Base-by-base conservation (phyloP, 2,797 vertebrate species). In the Chaetophractus vellerosus region DNA sequence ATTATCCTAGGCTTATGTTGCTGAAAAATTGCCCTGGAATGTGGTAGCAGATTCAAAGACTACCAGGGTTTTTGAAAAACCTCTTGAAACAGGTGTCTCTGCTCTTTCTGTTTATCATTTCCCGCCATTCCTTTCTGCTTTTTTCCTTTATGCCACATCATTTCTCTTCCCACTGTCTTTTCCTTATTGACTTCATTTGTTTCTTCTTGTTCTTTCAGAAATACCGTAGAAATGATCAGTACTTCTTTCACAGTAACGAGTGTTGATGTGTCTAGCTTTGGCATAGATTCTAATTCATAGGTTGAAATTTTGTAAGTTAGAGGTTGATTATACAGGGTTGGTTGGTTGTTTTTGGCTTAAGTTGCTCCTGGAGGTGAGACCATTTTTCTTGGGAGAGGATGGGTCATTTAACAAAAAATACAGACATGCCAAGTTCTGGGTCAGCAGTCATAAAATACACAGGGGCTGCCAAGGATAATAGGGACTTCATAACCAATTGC, bases 221-320 rank as follows among this genome's bases (percentile, higher is more conserved):
- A 74, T 59, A 57, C 3, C 66, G 61, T 33, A 69, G 28, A 87
- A 91, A 71, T 75, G 2, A 78, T 81, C 63, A 88, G 2, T 63
- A 81, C 71, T 90, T 61, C 3, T 18, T 1, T 83, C 41, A 21
- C 33, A 48, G 48, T 88, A 86, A 4, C 23, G 66, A 90, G 23
- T 28, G 90, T 79, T 78, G 38, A 16, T 45, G 66, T 88, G 24
- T 52, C 48, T 94, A 71, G 48, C 48, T 95, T 96, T 95, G 85
- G 24, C 23, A 66, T 52, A 88, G 38, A 59, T 81, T 94, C 72
- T 76, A 84, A 78, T 79, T 74, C 61, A 75, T 82, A 63, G 28
- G 10, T 68, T 80, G 48, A 81, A 76, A 16, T 68, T 83, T 81
- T 91, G 0, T 24, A 95, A 91, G 38, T 92, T 75, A 68, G 28